phyloP scores from a whole-genome alignment of 1,140 invertebrate genomes.

The Drosophila teissieri region DNA sequence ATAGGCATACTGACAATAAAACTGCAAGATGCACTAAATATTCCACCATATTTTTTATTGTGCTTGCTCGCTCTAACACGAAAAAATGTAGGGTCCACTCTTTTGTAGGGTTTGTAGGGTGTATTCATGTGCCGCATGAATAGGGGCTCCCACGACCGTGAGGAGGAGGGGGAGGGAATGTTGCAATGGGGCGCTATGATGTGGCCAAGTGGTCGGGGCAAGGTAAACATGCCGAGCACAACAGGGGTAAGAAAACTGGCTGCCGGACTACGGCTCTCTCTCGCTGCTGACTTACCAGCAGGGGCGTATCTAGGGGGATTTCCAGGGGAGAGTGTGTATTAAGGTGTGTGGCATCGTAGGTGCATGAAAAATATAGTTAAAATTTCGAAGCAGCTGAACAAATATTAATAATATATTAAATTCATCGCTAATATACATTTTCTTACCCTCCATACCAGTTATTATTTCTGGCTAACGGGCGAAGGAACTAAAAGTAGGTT shows the following conservation, averaged over 20 bases:
- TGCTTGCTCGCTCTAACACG: slow-evolving; percentile 14
- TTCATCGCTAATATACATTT: too few relatives aligned
- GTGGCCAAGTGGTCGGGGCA: slow-evolving; percentile 13
- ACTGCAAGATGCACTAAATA: slow-evolving; percentile 2
- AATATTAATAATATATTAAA: too few relatives aligned
- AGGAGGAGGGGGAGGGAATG: not conserved
- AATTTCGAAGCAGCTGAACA: too few relatives aligned
- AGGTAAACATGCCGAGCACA: slow-evolving; percentile 69
- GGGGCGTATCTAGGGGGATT: slow-evolving; percentile 7
- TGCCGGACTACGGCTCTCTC: slow-evolving; percentile 49
- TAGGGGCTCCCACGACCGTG: not conserved
- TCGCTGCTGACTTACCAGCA: slow-evolving; percentile 61
- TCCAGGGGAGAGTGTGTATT: too few relatives aligned
- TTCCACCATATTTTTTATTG: slow-evolving; percentile 18
- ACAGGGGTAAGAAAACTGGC: slow-evolving; percentile 50
- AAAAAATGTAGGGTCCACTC: slow-evolving; percentile 14
- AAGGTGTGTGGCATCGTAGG: too few relatives aligned
- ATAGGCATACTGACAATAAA: not conserved
- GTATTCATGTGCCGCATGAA: slow-evolving; percentile 40
- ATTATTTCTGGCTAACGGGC: slow-evolving; percentile 10
- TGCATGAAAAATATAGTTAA: too few relatives aligned
- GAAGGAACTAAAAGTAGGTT: slow-evolving; percentile 67
- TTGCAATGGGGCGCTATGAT: not conserved
- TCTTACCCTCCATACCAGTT: too few relatives aligned
- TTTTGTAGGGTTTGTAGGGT: slow-evolving; percentile 38